These are phyloP conservation scores for Accipiter virgatus DNA, from an alignment of 2,113 vertebrate genomes.

Conservation along the genomic window DNA sequence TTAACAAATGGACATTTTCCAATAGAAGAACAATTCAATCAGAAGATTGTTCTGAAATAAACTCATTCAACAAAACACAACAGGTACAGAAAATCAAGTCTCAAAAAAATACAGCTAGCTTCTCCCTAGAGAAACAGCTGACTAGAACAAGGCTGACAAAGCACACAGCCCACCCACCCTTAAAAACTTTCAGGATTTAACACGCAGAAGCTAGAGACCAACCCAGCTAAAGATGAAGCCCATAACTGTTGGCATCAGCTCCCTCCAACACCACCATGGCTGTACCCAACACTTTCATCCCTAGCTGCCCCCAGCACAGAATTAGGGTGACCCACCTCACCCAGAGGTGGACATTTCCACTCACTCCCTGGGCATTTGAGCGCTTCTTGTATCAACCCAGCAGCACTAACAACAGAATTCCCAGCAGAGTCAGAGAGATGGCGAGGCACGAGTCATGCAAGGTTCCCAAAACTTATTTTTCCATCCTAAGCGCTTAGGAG, in stretches of 20 bases:
- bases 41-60: background rate
- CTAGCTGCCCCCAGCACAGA: background rate
- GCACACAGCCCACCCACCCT: background rate
- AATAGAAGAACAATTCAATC: background rate
- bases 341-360: background rate
- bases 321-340: background rate
- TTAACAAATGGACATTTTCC: background rate
- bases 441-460: accelerated
- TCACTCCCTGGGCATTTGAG: accelerated
- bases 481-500: background rate
- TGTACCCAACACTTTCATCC: background rate
- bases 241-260: accelerated
- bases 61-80: background rate
- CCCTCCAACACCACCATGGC: background rate
- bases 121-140: background rate
- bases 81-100: background rate
- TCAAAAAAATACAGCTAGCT: background rate
- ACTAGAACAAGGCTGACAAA: background rate
- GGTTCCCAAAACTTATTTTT: background rate
- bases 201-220: background rate
- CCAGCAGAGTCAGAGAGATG: accelerated
- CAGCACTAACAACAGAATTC: background rate
- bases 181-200: background rate
- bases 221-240: background rate
- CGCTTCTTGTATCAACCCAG: background rate